These are phyloP conservation scores for Marasmarcha lunaedactyla DNA, from an alignment of 2,888 invertebrate genomes.

Conservation along the genomic window DNA sequence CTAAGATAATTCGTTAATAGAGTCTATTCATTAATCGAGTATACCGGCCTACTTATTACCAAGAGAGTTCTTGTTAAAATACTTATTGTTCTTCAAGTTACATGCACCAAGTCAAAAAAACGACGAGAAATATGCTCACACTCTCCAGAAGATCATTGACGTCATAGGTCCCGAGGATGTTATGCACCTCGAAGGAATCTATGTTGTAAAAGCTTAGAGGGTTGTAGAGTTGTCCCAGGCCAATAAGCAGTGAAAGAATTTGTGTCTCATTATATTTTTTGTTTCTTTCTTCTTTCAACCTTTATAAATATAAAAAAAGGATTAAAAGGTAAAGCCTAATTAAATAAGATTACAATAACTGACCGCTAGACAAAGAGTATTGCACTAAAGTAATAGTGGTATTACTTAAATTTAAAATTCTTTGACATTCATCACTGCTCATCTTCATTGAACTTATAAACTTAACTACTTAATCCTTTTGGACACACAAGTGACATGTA, in stretches of 20 bases:
- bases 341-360: no score
- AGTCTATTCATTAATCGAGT: no score
- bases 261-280: conserved; percentile 37
- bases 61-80: no score
- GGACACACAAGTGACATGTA: no score
- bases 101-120: no score
- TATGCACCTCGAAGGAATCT: conserved; percentile 36
- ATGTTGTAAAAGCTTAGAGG: conserved; percentile 25
- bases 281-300: conserved; percentile 43
- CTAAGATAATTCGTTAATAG: no score
- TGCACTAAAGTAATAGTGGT: neutral
- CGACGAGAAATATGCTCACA: conserved; percentile 25
- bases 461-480: no score
- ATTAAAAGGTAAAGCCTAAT: no score
- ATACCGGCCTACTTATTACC: no score
- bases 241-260: conserved; percentile 41
- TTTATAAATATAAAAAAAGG: conserved; percentile 14
- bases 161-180: conserved; percentile 44
- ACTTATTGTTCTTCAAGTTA: no score
- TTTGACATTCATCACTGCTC: no score
- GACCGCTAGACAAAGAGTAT: neutral
- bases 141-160: conserved; percentile 41
- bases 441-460: no score
- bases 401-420: neutral
- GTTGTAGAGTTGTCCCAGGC: conserved; percentile 48